These are phyloP conservation scores for Isaurus tuberculatus DNA, from an alignment of 92 coral and sea anemone species.

Conservation along the genomic window DNA sequence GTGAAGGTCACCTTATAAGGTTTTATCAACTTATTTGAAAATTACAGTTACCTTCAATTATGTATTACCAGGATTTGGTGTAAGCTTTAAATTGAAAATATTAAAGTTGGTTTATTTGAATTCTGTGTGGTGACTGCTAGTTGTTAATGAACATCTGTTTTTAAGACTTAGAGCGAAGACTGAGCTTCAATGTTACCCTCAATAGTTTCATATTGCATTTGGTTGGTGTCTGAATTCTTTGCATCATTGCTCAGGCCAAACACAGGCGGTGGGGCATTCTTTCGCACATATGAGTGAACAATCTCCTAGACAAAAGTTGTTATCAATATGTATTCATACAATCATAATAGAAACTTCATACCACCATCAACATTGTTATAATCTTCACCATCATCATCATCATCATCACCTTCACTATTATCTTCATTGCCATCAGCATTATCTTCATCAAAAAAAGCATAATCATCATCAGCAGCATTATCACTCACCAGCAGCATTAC, in stretches of 20 bases:
- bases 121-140: no score
- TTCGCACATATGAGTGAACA: slow-evolving; percentile 67
- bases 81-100: no score
- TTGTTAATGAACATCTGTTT: neutral
- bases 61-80: no score
- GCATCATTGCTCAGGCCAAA: slow-evolving; percentile 66
- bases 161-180: neutral
- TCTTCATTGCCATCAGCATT: slow-evolving; percentile 49
- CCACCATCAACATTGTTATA: neutral
- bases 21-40: no score
- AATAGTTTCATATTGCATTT: slow-evolving; percentile 18
- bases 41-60: no score
- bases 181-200: slow-evolving; percentile 1
- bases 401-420: neutral
- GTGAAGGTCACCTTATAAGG: no score
- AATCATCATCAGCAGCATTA: neutral
- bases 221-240: neutral
- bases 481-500: neutral
- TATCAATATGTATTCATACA: neutral
- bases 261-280: slow-evolving; percentile 57
- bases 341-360: no score
- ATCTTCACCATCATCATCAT: neutral
- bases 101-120: no score
- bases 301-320: slow-evolving; percentile 50
- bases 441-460: neutral